These are phyloP conservation scores for Ennomos fuscantarius DNA, from an alignment of 2,888 invertebrate genomes.

Conservation along the genomic window DNA sequence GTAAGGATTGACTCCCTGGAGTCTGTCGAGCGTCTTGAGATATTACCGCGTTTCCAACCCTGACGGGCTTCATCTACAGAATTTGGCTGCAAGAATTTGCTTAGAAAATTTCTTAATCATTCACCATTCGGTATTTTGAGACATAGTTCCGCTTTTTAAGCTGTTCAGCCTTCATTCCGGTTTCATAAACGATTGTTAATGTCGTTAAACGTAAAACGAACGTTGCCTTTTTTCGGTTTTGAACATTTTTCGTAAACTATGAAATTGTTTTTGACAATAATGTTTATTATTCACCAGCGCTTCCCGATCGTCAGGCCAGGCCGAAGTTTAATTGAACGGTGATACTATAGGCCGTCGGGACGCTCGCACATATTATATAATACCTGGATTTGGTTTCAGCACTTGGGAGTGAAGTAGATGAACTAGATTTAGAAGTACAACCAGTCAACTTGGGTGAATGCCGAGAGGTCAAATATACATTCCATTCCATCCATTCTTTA, in stretches of 20 bases:
- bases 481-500: background rate
- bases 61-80: constrained; percentile 56
- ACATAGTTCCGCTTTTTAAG: no score
- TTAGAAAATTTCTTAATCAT: constrained; percentile 25
- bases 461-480: no score
- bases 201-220: no score
- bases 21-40: constrained; percentile 60
- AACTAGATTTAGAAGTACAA: background rate
- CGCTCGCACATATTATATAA: constrained; percentile 10
- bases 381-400: constrained; percentile 45
- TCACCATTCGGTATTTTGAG: constrained; percentile 7
- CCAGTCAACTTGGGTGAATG: no score
- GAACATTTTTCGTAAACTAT: no score
- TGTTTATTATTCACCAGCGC: constrained; percentile 31
- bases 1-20: constrained; percentile 54
- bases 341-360: constrained; percentile 47
- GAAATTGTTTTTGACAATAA: constrained; percentile 5
- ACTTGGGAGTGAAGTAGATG: constrained; percentile 35
- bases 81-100: constrained; percentile 32
- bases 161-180: no score
- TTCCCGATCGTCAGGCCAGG: constrained; percentile 58
- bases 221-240: no score
- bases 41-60: constrained; percentile 60
- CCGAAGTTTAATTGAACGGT: constrained; percentile 89
- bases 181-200: no score